Base-by-base conservation (phyloP, 1,140 invertebrate genomes). In the Plodia interpunctella region DNA sequence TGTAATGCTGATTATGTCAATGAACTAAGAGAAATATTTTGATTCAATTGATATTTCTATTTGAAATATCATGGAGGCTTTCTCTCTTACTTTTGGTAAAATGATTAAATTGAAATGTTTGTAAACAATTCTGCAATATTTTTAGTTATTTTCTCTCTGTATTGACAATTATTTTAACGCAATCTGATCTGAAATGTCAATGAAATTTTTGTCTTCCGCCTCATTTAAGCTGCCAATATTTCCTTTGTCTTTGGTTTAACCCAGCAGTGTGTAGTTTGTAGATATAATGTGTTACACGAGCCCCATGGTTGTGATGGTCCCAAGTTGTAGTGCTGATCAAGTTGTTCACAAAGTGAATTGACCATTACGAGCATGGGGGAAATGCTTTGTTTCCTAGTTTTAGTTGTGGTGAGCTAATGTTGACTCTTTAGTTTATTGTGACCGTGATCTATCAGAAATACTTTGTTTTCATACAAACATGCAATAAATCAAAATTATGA, bases 311-410 rank as follows among this genome's bases (percentile, higher is more conserved):
- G 19, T 53, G 6, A 25, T 28, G 51, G 20, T 25, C 51, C 10
- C 30, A 32, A n/a, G 51, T 13, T 25, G 8, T 53, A 20, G 13
- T 15, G 10, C n/a, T 20, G 18, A 20, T 53, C 25, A 32, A 19
- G 49, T 49, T 60, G 66, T 66, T 65, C 74, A 83, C 80, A 66
- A 76, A 83, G 78, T 83, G 80, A 32, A 60, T 67, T 49, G 52
- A 74, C 76, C 64, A 60, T 68, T 69, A 44, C 25, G 60, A 69
- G 60, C 66, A 66, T 49, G 58, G 66, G n/a, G 35, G 50, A 6
- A 53, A 15, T 5, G 51, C 20, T 53, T 64, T 67, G 64, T 74
- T 74, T 67, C 54, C 70, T 80, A 80, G 67, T 78, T 74, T 74
- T 78, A 82, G 66, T 75, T 77, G 66, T 44, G 15, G 38, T 44